Evolutionary conservation across 2,113 vertebrate genomes (phyloP).

Genomic region (Lasiurus borealis): DNA sequence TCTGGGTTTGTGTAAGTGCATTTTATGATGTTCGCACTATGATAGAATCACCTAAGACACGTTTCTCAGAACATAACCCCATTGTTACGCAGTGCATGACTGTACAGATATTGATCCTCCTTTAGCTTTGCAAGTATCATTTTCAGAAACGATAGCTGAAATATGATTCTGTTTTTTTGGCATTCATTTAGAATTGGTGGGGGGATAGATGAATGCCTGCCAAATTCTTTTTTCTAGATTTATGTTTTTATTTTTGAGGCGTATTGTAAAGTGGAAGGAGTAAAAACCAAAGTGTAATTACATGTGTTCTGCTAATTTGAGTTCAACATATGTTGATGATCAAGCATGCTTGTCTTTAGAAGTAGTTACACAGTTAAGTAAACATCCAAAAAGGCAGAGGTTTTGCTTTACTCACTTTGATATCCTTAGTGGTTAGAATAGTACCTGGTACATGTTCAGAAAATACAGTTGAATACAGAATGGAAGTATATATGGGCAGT

Average conservation of each 20-base stretch:
- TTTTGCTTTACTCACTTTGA: neutral
- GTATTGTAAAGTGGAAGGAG: neutral
- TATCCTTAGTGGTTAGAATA: neutral
- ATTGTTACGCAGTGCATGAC: neutral
- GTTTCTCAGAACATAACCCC: neutral
- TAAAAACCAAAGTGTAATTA: slow-evolving; percentile 42
- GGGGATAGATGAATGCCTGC: neutral
- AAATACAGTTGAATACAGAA: neutral
- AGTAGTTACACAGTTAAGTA: neutral
- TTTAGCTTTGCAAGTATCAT: slow-evolving; percentile 38
- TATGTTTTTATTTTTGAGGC: slow-evolving; percentile 39
- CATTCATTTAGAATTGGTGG: neutral
- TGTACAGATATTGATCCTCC: neutral
- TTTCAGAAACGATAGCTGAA: slow-evolving; percentile 46
- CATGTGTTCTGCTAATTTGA: neutral
- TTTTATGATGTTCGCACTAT: neutral
- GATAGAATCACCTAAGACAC: neutral
- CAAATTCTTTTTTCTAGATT: neutral
- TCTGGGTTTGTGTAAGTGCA: neutral
- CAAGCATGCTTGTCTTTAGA: slow-evolving; percentile 28
- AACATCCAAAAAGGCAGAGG: neutral
- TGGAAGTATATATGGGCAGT: neutral
- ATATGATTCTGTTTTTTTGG: slow-evolving; percentile 6
- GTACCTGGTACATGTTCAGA: neutral
- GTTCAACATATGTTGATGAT: slow-evolving; percentile 19